These are phyloP conservation scores for Rhinolophus ferrumequinum DNA, from an alignment of 2,113 vertebrate genomes.

Conservation along the genomic window DNA sequence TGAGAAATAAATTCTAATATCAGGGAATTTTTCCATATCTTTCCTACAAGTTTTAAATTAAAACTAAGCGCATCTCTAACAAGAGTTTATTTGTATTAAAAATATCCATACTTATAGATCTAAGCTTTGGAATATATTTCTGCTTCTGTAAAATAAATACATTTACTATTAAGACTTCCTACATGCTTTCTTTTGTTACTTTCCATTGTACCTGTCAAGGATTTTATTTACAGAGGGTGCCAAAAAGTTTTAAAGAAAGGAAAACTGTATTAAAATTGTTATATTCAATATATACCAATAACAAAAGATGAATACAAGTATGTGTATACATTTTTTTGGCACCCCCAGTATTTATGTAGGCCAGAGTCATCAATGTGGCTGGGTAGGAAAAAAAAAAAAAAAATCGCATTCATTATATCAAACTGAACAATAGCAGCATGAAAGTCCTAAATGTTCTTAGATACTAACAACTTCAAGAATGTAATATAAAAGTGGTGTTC, in stretches of 20 bases:
- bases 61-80: background rate
- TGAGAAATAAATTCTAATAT: background rate
- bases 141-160: background rate
- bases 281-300: too few relatives aligned
- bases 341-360: background rate
- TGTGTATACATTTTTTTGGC: too few relatives aligned
- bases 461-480: background rate
- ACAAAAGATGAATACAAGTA: too few relatives aligned
- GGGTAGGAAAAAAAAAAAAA: background rate
- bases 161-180: background rate
- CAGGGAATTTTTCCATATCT: background rate
- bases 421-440: background rate
- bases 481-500: background rate
- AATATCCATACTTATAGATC: background rate
- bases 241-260: too few relatives aligned
- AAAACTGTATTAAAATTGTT: too few relatives aligned
- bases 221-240: background rate
- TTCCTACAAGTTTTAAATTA: conserved; percentile 32
- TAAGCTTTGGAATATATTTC: background rate
- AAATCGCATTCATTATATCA: background rate
- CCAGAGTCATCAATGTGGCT: background rate
- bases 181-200: background rate
- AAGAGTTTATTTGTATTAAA: conserved; percentile 8
- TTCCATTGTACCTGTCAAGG: background rate
- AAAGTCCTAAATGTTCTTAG: background rate